phyloP scores from a whole-genome alignment of 2,888 invertebrate genomes.

The Volucella inflata region DNA sequence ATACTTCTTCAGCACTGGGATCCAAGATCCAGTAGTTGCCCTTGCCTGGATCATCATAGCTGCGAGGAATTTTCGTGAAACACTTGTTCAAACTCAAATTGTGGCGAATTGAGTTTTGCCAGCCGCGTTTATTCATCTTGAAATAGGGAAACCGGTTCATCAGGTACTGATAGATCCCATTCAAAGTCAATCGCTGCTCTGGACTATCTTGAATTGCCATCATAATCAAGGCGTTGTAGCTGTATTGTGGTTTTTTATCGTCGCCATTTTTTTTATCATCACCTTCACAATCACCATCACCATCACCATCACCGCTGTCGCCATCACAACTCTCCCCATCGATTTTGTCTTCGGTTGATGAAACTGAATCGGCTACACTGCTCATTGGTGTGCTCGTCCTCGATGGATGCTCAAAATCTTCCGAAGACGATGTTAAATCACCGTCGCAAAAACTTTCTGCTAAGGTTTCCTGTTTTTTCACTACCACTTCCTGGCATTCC shows the following conservation, averaged over 20 bases:
- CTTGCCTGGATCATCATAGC: slow-evolving; percentile 99
- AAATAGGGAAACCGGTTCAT: slow-evolving; percentile 99
- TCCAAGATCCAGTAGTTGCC: slow-evolving; percentile 99
- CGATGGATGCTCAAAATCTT: slow-evolving; percentile 81
- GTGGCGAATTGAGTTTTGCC: slow-evolving; percentile 99
- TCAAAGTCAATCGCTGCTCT: slow-evolving; percentile 95
- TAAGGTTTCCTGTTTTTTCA: slow-evolving; percentile 68
- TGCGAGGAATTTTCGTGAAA: slow-evolving; percentile 97
- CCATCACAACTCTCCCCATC: slow-evolving; percentile 77
- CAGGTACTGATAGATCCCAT: slow-evolving; percentile 99
- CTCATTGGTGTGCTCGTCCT: slow-evolving; percentile 83
- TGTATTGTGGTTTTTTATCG: slow-evolving; percentile 97
- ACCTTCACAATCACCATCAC: slow-evolving; percentile 73
- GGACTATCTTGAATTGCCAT: slow-evolving; percentile 99
- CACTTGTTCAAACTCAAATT: slow-evolving; percentile 99
- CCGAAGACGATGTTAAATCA: slow-evolving; percentile 79
- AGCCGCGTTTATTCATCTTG: slow-evolving; percentile 98
- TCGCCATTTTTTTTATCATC: slow-evolving; percentile 78
- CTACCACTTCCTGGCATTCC: slow-evolving; percentile 67
- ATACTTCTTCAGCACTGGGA: slow-evolving; percentile 98
- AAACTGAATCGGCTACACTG: slow-evolving; percentile 80
- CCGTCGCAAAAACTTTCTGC: slow-evolving; percentile 77
- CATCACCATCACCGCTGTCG: slow-evolving; percentile 78
- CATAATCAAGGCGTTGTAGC: slow-evolving; percentile 99
- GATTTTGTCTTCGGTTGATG: slow-evolving; percentile 78